Base-by-base conservation (phyloP, 2,888 invertebrate species). In the Emmelina monodactyla region DNA sequence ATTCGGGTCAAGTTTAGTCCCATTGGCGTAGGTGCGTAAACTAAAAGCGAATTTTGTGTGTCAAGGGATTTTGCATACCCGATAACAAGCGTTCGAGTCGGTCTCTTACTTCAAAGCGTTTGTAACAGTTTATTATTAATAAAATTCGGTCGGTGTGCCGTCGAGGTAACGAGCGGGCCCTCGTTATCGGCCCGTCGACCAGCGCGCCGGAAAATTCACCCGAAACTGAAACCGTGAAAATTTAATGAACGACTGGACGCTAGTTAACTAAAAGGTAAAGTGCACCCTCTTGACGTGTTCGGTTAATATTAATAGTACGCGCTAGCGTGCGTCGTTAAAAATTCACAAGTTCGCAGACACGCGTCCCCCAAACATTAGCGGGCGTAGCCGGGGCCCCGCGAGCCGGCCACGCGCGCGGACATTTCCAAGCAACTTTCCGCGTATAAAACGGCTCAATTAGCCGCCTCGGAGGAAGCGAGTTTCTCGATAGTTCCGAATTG, bases 241-340 rank as follows among this genome's bases (percentile, higher is more conserved):
- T 79, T 79, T 79, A 79, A 79, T 79, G 79, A 79, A 79, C 79
- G 71, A 72, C 76, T 73, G 78, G 78, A 76, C 78, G 78, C 75
- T 78, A 79, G 79, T 79, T 78, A 76, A 76, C 78, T 79, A 78
- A 78, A 79, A 79, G 79, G 79, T 78, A 78, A 79, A 79, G 76
- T 78, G 78, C 78, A 76, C 79, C 78, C 79, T 78, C 79, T 79
- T 78, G 76, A 78, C 78, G 78, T 76, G 76, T 75, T 76, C 76
- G 78, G 75, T 75, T 75, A 79, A 79, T 78, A 79, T 78, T 78
- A 76, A 79, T 76, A 78, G 76, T 70, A 76, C 71, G 70, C 68
- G 70, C 68, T 69, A 68, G 71, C 73, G 72, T 71, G 71, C 57
- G 62, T 75, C 68, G 75, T 78, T 78, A 78, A 78, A 79, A 75